Base-by-base conservation (phyloP, 2,797 vertebrate species). In the Rhodeus uyekii region DNA sequence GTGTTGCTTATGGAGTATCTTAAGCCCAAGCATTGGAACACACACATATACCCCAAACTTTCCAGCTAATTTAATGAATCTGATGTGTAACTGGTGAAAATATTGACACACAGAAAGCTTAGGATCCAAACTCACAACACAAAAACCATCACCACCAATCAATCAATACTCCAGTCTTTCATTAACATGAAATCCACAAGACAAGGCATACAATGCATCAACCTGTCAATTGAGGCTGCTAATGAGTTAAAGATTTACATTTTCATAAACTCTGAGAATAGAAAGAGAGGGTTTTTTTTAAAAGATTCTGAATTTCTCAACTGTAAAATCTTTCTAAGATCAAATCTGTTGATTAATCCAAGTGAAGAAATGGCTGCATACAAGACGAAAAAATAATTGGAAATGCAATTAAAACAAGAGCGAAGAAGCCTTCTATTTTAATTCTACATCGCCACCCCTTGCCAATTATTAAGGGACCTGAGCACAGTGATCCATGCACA, bases 111-210 rank as follows among this genome's bases (percentile, higher is more conserved):
- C 1, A 36, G 76, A 83, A 86, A 88, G 58, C 65, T 77, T 86
- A 87, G 68, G 44, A 48, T 86, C 78, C 71, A 76, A 65, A 53
- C 80, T 79, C 78, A 60, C 13, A 14, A 48, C 44, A 68, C 55
- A 81, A 76, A 61, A 44, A 86, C n/a, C n/a, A n/a, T 72, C 32
- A 67, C 72, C 85, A 60, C 87, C 84, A 85, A 46, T 84, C 78
- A 88, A 88, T 91, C 89, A 73, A 91, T 89, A 86, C 22, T 46
- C 61, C 44, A 27, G 72, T 86, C 82, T 83, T 85, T 86, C 88
- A 91, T 89, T 88, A 90, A 84, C 69, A 84, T 87, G 80, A 88
- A 85, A 87, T 86, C 5, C 78, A 84, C 83, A 60, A 83, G 27
- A 58, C 72, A 84, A 68, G 63, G 74, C 85, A 88, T 79, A 86